These are phyloP conservation scores for Spinus olivaceus DNA, from an alignment of 2,797 vertebrate species.

Conservation along the genomic window DNA sequence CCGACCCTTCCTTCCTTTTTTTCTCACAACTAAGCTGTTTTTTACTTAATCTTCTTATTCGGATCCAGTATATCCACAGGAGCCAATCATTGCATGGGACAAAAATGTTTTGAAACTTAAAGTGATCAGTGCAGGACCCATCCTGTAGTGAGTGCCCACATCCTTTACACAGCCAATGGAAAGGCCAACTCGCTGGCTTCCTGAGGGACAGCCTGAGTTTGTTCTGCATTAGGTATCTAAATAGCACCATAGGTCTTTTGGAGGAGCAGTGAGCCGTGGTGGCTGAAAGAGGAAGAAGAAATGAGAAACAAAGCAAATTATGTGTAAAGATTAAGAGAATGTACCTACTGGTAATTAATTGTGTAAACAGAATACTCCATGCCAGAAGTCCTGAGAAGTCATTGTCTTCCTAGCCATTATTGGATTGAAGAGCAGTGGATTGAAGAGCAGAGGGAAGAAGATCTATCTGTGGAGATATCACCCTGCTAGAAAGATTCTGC, in stretches of 20 bases:
- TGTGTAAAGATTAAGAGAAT: background rate
- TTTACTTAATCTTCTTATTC: background rate
- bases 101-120: background rate
- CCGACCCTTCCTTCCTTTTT: background rate
- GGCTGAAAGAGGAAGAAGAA: background rate
- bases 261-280: background rate
- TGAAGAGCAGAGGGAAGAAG: background rate
- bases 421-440: fast-evolving
- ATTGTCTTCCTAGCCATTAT: background rate
- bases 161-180: background rate
- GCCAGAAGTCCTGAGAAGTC: background rate
- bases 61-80: background rate
- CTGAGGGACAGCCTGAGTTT: background rate
- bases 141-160: background rate
- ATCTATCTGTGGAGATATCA: background rate
- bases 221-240: background rate
- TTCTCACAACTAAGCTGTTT: background rate
- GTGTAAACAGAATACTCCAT: background rate
- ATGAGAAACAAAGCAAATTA: background rate
- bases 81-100: background rate
- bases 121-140: background rate
- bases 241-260: background rate
- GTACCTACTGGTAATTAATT: background rate
- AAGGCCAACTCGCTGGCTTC: background rate
- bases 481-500: background rate